Percentiles rank a stretch among this genome's conserved stretches.
These are phyloP conservation scores for Salarias fasciatus DNA, from an alignment of 2,797 vertebrate species.

Conservation along the genomic window DNA sequence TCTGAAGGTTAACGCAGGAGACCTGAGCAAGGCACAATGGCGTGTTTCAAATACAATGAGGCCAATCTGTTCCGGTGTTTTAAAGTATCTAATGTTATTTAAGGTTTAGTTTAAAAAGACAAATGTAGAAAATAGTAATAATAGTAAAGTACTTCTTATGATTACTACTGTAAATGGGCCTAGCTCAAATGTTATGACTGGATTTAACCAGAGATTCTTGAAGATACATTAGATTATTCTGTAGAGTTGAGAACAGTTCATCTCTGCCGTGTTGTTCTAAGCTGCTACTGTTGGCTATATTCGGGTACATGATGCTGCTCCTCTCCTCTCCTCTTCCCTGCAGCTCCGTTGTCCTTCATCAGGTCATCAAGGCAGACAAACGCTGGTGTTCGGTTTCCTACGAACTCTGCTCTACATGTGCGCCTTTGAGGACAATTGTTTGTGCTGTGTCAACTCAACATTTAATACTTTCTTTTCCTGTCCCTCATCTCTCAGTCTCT, in stretches of 20 bases:
- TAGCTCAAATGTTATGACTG: not conserved
- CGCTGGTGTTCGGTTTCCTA: slow-evolving; percentile 76
- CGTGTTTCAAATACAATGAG: slow-evolving; percentile 21
- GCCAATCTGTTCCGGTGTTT: slow-evolving; percentile 3
- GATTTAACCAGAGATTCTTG: not conserved
- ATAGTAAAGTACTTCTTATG: too few species aligned
- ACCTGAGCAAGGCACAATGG: not conserved
- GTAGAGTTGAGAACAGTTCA: slow-evolving; percentile 21
- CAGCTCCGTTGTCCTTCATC: slow-evolving; percentile 76
- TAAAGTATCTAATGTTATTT: slow-evolving; percentile 4
- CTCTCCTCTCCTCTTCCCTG: slow-evolving; percentile 68
- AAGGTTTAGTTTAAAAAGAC: not conserved
- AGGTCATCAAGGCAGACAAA: slow-evolving; percentile 68
- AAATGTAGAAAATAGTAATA: too few species aligned
- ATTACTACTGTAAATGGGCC: too few species aligned
- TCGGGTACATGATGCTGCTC: slow-evolving; percentile 46
- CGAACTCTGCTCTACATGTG: slow-evolving; percentile 45
- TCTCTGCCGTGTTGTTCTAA: slow-evolving; percentile 27
- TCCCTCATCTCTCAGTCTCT: slow-evolving; percentile 49
- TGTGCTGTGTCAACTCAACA: slow-evolving; percentile 56
- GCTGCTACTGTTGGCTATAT: slow-evolving; percentile 55
- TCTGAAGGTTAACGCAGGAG: slow-evolving; percentile 15
- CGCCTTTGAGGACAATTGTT: slow-evolving; percentile 41
- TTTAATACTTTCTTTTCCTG: slow-evolving; percentile 46
- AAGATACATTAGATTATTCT: slow-evolving; percentile 8